Base-by-base conservation (phyloP, 2,888 invertebrate species). In the Thumatha senex region DNA sequence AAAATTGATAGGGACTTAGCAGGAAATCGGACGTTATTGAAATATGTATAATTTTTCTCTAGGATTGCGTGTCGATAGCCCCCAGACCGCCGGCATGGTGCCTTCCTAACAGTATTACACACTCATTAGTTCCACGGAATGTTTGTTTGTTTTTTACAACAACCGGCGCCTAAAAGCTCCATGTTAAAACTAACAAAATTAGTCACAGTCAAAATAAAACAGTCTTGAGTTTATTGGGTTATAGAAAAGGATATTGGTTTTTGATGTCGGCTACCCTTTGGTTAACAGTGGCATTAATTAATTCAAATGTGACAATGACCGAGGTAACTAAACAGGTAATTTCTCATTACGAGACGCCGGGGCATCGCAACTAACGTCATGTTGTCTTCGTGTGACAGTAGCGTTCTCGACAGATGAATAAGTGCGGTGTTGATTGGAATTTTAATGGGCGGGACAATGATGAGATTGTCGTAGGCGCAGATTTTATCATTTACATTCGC, bases 361-460 rank as follows among this genome's bases (percentile, higher is more conserved):
- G 74, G 78, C 79, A 77, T 68, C 71, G 61, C 71, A 60, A 62
- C 69, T 76, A 72, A 65, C 60, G 60, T 68, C 66, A 64, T 61
- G 70, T 61, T 71, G 74, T 70, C 67, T 61, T 66, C 57, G 45
- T 54, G 51, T 63, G 49, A 44, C 38, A 33, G 55, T 46, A 57
- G 43, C 48, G 45, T 48, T 53, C 35, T 47, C 55, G 89, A 89
- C 90, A 84, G 82, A 89, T 90, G 89, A 91, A 89, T 91, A 88
- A 88, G 85, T 85, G 84, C 74, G 82, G 82, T 85, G 86, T 84
- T 83, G 89, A 88, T 89, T 86, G 89, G 89, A 80, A 82, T 86
- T 86, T 87, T 87, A 89, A 89, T 89, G 82, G 88, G 86, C 88
- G 88, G 89, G 84, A 90, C 90, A 90, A 89, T 86, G 85, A 89